Base-by-base conservation (phyloP, 2,888 invertebrate genomes). In the Coleophora flavipennella region DNA sequence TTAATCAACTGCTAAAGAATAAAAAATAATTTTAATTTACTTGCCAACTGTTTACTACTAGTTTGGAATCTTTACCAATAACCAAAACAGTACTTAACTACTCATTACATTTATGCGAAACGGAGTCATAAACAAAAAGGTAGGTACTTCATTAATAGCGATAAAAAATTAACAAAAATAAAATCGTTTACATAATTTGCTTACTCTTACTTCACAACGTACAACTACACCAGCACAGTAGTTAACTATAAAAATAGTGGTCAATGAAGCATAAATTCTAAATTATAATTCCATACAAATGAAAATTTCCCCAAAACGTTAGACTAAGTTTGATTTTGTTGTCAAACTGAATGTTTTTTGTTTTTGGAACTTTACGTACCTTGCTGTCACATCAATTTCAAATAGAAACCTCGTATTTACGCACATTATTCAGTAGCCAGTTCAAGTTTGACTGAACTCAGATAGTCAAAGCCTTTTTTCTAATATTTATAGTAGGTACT, bases 341-440 rank as follows among this genome's bases (percentile, higher is more conserved):
- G 29, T 29, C 29, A n/a, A 29, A 46, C 39, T 44, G 20, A 20
- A 20, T 50, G 46, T 62, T 66, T 63, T 66, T 63, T 40, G 56
- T 52, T 62, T 65, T 62, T 58, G 53, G 59, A 66, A 66, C 51
- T 57, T 63, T 57, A 62, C 61, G 51, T 47, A 33, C 45, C 28
- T 38, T 36, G 3, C 29, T 29, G 20, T 20, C 20, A 20, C 20
- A 20, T 20, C 20, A 6, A 6, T 20, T 20, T 20, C 20, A 4
- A 20, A 20, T 6, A 4, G 20, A 20, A 20, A 20, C 20, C 6
- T 6, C 20, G 3, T 20, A 4, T 20, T 20, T 20, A 20, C 36
- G 29, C 40, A 37, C 38, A 35, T 40, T 29, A 29, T 41, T 42
- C 31, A 35, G 27, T 40, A 38, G 57, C 58, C 60, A 58, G 57